Evolutionary conservation across 2,797 vertebrate genomes (phyloP), one percentile per base, ranked within the genome.

Genomic region (Sebastes hopkinsi): DNA sequence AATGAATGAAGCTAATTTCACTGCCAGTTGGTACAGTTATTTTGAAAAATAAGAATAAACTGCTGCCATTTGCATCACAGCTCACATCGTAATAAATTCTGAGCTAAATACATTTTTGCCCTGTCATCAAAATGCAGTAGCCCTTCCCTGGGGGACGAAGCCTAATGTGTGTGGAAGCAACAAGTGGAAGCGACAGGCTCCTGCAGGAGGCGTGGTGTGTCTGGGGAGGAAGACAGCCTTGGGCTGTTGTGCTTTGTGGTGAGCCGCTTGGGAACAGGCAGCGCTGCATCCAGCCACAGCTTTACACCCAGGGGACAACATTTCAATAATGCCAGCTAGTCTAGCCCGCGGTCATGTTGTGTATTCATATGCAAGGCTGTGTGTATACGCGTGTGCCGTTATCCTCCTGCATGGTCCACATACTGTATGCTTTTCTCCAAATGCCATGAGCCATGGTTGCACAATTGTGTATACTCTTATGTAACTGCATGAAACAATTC

Each of bases 321-420:
- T 84, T 87, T 85, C 68, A 87, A 85, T 86, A 81, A 86, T 2
- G 14, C 2, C 25, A 29, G 36, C 65, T 58, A 38, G 22, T 54
- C 5, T 2, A 58, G 42, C 60, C 77, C 75, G 30, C 61, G 58
- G 42, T 20, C 54, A 65, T 75, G 38, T 32, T 72, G 62, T 75
- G 71, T 4, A 52, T 75, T 62, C n/a, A 65, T 38, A 58, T 72
- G 50, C 5, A 58, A n/a, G 52, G 18, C 27, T 34, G 38, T 42
- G 42, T n/a, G 20, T 20, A n/a, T 52, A 10, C n/a, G 16, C 16
- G 16, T 16, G 18, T n/a, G 22, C 1, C 14, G 25, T 18, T 60
- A 18, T 22, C 3, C 64, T 50, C 4, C 18, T 27, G 11, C 18
- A 9, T 20, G 67, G 34, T 64, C 29, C 22, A 46, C 22, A 22